Conservation (phyloP, 2,113 vertebrate species). For the Daboia siamensis region DNA sequence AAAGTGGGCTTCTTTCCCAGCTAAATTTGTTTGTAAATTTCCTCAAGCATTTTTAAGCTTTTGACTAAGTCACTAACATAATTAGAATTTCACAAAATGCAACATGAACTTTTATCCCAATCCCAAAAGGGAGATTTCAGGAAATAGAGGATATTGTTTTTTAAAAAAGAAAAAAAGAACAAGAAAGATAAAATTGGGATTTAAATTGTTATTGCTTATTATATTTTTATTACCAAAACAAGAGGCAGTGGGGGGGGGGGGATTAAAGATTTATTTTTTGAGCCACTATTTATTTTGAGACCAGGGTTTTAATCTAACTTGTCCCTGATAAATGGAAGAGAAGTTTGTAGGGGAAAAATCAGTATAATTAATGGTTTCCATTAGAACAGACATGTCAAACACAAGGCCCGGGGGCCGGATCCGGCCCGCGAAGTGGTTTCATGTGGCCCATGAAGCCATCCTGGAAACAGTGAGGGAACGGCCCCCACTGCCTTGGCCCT, state of each 20-base stretch:
- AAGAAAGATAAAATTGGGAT: background rate
- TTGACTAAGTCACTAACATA: background rate
- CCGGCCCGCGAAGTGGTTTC: too few species aligned
- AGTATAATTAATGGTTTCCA: background rate
- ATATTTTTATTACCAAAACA: background rate
- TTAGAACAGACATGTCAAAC: too few species aligned
- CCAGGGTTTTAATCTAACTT: background rate
- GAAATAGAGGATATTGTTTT: background rate
- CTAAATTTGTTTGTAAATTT: background rate
- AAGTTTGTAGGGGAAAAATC: background rate
- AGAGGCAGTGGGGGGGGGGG: background rate
- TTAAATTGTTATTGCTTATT: background rate
- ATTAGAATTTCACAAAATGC: background rate
- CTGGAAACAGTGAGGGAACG: too few species aligned
- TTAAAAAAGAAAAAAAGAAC: too few species aligned
- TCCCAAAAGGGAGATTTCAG: background rate
- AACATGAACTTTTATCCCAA: background rate
- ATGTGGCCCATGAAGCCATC: too few species aligned
- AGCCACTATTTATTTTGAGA: background rate
- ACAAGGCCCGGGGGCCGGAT: too few species aligned
- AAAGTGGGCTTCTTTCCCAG: background rate
- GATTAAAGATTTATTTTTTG: background rate
- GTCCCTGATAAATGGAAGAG: background rate
- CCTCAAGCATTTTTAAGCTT: background rate
- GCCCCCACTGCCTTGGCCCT: too few species aligned